Evolutionary conservation across 2,888 invertebrate genomes (phyloP), one percentile per base, ranked within the genome.

Genomic region (Lymantria monacha): DNA sequence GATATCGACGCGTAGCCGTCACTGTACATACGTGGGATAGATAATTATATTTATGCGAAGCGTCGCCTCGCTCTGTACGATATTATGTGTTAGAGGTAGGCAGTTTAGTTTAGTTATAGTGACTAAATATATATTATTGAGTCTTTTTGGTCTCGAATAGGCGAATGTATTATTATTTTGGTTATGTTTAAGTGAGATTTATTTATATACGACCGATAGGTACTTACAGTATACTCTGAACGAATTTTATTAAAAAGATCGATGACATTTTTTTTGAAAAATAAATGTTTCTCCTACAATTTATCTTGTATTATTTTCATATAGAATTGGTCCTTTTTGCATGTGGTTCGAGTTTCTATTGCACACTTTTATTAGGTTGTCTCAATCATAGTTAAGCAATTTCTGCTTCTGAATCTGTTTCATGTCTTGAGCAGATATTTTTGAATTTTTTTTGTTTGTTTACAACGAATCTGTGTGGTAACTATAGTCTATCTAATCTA

Each of bases 1-100:
- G 97, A 97, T 85, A 93, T 97, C 74, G 97, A 97, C 83, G 94
- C 83, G 59, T 87, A 83, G 74, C 49, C 33, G 42, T 15, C 22
- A 41, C 48, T 61, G 63, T 68, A 66, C 56, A 62, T 68, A 64
- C 13, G 49, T 52, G 55, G 55, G 46, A 57, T 66, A 67, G 60
- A 59, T 55, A 60, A 62, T 62, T 59, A 63, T 65, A 67, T 63
- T 53, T 57, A 66, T 76, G 79, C 63, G 58, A 60, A 59, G 63
- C 75, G 7, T 14, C 54, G 64, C 53, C 55, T 49, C 59, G 30
- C 61, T 57, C 61, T 85, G 83, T 86, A 85, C 81, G 74, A 84
- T 87, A 86, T 79, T 79, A 78, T 76, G 72, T 75, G 76, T 72
- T 67, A 67, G 63, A 14, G 48, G 65, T 67, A 67, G 67, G 55